Percentiles rank a stretch among this genome's conserved stretches.
Conservation (phyloP, 2,888 invertebrate species). For the Archaeoteleia sp. region DNA sequence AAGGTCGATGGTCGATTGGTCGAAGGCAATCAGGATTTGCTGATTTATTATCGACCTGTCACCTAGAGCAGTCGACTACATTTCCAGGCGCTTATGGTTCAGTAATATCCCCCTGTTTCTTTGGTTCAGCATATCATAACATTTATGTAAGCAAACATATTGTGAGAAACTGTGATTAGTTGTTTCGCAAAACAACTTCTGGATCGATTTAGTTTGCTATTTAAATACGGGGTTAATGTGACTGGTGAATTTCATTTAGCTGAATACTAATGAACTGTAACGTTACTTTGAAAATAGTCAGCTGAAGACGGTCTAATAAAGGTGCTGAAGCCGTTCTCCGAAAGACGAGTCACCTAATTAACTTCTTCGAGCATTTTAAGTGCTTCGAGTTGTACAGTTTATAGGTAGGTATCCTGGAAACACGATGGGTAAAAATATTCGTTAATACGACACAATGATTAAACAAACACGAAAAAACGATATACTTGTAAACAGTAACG, state of each 20-base stretch:
- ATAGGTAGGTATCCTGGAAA: slow-evolving; percentile 14
- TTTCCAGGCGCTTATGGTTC: too few relatives aligned
- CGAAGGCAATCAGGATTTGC: too few relatives aligned
- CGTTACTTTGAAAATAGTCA: background rate
- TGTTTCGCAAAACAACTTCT: background rate
- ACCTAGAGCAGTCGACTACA: too few relatives aligned
- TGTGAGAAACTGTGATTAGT: background rate
- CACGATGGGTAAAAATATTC: background rate
- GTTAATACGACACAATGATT: background rate
- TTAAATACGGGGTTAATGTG: slow-evolving; percentile 1
- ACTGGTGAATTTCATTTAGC: slow-evolving; percentile 4
- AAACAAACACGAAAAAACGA: too few relatives aligned
- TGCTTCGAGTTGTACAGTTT: slow-evolving; percentile 7
- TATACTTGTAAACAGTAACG: too few relatives aligned
- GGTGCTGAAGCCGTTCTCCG: background rate
- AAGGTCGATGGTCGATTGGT: too few relatives aligned
- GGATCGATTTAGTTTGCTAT: slow-evolving; percentile 4
- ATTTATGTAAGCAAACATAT: too few relatives aligned
- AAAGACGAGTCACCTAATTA: slow-evolving; percentile 16
- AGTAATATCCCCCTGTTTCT: too few relatives aligned
- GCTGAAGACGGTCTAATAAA: slow-evolving; percentile 9
- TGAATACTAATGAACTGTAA: slow-evolving; percentile 9
- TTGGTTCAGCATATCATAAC: too few relatives aligned
- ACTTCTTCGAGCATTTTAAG: slow-evolving; percentile 11
- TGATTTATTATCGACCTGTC: too few relatives aligned